Evolutionary conservation across 2,888 invertebrate species (phyloP), one percentile per base, ranked within the genome.

Genomic region (Coleophora deauratella): DNA sequence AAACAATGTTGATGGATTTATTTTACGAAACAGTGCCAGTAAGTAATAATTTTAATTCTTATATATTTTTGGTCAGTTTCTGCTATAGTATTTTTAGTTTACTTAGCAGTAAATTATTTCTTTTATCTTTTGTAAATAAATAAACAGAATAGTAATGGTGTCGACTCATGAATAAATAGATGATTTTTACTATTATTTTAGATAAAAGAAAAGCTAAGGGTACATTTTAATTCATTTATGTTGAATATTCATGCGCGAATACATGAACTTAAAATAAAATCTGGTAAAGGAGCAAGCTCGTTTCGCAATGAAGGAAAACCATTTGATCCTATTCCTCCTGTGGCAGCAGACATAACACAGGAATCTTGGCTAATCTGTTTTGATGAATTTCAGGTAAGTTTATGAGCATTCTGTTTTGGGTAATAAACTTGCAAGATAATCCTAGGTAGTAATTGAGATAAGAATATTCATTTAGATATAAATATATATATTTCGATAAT

Each of bases 1-100:
- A 99, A 88, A 99, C 99, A 6, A 99, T 99, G 93, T 82, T 99
- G 43, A 99, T 99, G 99, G 99, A 99, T 81, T 81, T 99, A 60
- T 99, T 99, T 82, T 96, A 93, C 85, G 91, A 96, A 57, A 77
- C 75, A 51, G 59, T 79, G 21, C 84, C 85, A 42, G 80, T 81
- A 66, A 69, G 65, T 57, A 38, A 37, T 37, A 38, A 27, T 38
- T 35, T 32, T 37, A 13, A 9, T 33, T n/a, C 3, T 7, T 40
- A 10, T 28, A 45, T 34, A 14, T 30, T 35, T 38, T 13, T 32
- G 27, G 12, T n/a, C n/a, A 1, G 13, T 35, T 28, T 12, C 9
- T 34, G 9, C 6, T 49, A 10, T 10, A 30, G 21, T 11, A 15
- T 37, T 37, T 37, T 27, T 37, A 32, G 42, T 44, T 45, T n/a